Evolutionary conservation across 1,140 invertebrate genomes (phyloP).

Genomic region (Aradophagus sp.): DNA sequence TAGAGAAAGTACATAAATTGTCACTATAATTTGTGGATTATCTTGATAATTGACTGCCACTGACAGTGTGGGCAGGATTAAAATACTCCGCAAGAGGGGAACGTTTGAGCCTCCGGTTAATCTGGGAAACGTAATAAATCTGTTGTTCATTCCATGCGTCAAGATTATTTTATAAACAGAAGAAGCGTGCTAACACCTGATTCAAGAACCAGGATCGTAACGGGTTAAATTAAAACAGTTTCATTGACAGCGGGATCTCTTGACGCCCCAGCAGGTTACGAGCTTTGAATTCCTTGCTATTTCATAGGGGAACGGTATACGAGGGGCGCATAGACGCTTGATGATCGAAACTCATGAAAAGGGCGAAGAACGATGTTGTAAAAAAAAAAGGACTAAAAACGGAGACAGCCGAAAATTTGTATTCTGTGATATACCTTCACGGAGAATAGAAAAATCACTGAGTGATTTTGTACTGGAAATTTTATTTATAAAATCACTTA

Average conservation of each 20-base stretch:
- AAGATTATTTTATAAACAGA: slow-evolving; percentile 31
- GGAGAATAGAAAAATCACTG: too few species aligned
- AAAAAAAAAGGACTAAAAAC: slow-evolving; percentile 32
- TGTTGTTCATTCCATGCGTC: slow-evolving; percentile 1
- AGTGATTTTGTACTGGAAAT: too few species aligned
- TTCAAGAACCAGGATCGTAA: slow-evolving; percentile 31
- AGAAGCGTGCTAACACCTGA: slow-evolving; percentile 49
- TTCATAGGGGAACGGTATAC: slow-evolving; percentile 36
- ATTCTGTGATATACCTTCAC: too few species aligned
- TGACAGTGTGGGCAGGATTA: too few species aligned
- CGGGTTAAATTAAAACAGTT: slow-evolving; percentile 62
- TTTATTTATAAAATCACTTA: too few species aligned
- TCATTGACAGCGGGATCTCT: slow-evolving; percentile 61
- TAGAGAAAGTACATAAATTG: too few species aligned
- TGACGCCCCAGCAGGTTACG: slow-evolving; percentile 56
- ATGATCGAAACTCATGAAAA: slow-evolving; percentile 38
- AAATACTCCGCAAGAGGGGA: too few species aligned
- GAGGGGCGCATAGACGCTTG: slow-evolving; percentile 32
- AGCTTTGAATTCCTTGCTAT: slow-evolving; percentile 50
- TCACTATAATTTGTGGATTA: too few species aligned
- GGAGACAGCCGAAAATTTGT: too few species aligned
- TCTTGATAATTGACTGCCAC: too few species aligned
- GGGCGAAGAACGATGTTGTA: slow-evolving; percentile 28
- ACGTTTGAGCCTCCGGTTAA: not conserved
- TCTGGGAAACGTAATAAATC: slow-evolving; percentile 1